phyloP scores from a whole-genome alignment of 92 coral and sea anemone genomes.

The Virgularia gustaviana region DNA sequence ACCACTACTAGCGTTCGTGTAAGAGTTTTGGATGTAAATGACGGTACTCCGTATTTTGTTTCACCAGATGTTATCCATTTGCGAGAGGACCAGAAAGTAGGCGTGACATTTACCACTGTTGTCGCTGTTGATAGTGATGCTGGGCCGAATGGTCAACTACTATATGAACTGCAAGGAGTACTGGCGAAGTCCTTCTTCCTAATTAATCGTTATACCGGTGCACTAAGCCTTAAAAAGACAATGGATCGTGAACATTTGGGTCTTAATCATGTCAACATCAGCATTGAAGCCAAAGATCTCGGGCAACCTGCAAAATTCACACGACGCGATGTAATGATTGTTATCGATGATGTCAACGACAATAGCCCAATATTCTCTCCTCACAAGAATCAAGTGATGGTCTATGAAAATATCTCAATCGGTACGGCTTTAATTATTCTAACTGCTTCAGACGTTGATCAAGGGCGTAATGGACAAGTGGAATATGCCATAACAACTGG shows the following conservation, averaged over 20 bases:
- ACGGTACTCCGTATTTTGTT: constrained; percentile 70
- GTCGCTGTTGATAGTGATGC: constrained; percentile 71
- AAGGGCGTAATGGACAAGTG: constrained; percentile 78
- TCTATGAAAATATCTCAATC: constrained; percentile 66
- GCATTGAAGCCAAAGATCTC: constrained; percentile 81
- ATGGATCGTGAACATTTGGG: constrained; percentile 72
- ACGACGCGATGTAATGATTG: constrained; percentile 55
- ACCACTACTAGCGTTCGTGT: constrained; percentile 60
- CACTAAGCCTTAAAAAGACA: constrained; percentile 68
- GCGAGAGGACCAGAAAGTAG: constrained; percentile 69
- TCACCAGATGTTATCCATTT: constrained; percentile 71
- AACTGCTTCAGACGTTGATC: constrained; percentile 69
- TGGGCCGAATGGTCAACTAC: constrained; percentile 70
- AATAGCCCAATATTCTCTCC: constrained; percentile 68
- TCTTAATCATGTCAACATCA: constrained; percentile 48
- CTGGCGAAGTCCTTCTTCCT: constrained; percentile 43
- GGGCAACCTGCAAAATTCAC: constrained; percentile 62
- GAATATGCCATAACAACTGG: constrained; percentile 67
- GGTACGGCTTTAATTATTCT: constrained; percentile 61
- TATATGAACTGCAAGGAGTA: constrained; percentile 30
- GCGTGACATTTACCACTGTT: constrained; percentile 62
- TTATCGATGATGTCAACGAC: constrained; percentile 86
- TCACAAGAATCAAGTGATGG: constrained; percentile 45
- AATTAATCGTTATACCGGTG: constrained; percentile 63
- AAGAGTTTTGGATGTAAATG: constrained; percentile 80